Percentiles rank a stretch among this genome's conserved stretches.
Conservation (phyloP, 1,140 invertebrate species). For the Centruroides vittatus region DNA sequence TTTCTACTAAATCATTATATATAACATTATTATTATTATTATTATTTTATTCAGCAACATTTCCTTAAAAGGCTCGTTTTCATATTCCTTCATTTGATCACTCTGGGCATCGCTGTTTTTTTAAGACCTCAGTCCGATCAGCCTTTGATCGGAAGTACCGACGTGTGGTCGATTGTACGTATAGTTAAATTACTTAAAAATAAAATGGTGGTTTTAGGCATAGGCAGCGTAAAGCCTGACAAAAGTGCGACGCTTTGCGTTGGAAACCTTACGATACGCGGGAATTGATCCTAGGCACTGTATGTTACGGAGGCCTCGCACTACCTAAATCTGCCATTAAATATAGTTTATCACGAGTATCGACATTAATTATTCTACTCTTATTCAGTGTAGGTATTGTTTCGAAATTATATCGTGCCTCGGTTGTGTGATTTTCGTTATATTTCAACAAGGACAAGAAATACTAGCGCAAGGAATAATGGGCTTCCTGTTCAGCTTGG, state of each 20-base stretch:
- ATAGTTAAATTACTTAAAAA: neutral
- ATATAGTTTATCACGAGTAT: no score
- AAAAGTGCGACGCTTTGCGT: no score
- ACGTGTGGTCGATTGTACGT: conserved; percentile 14
- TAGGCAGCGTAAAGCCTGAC: no score
- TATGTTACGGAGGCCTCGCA: no score
- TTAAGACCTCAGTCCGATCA: conserved; percentile 48
- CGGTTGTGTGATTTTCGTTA: conserved; percentile 72
- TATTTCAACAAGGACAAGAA: conserved; percentile 83
- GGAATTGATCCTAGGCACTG: no score
- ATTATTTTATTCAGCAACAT: neutral
- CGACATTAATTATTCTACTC: no score
- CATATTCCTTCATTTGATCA: conserved; percentile 64
- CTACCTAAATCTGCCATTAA: no score
- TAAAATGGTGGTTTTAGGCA: no score
- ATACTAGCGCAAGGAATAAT: conserved; percentile 80
- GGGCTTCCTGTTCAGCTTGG: conserved; percentile 83
- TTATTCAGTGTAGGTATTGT: conserved; percentile 43
- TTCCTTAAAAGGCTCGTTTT: conserved; percentile 49
- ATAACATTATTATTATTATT: neutral
- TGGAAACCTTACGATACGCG: no score
- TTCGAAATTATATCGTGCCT: conserved; percentile 70
- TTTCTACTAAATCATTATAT: neutral
- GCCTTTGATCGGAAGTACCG: conserved; percentile 29
- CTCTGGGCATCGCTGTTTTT: conserved; percentile 79